Evolutionary conservation across 2,888 invertebrate genomes (phyloP).

Genomic region (Amphimallon solstitiale): DNA sequence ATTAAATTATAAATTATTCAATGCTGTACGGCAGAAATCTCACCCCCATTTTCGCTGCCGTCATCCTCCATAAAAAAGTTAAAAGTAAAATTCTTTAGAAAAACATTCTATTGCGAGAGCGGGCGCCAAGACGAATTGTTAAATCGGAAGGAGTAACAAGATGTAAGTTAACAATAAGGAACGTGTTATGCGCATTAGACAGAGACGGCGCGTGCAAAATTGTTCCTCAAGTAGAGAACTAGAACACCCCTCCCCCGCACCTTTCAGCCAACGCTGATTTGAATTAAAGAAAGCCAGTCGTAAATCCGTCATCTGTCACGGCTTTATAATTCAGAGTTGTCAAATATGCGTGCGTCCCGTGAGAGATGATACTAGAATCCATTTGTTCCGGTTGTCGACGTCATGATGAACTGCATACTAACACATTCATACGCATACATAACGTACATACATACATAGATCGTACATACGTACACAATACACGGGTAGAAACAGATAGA

Average conservation of each 20-base stretch:
- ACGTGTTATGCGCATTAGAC: constrained; percentile 16
- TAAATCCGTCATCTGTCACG: constrained; percentile 53
- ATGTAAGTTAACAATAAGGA: not conserved
- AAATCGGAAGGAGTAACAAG: not conserved
- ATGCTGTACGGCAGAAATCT: too few species aligned
- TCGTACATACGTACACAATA: not conserved
- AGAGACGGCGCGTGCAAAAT: not conserved
- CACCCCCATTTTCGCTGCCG: too few species aligned
- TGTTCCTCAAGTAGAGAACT: not conserved
- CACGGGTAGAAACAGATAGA: not conserved
- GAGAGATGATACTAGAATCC: constrained; percentile 53
- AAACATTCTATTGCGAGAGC: not conserved
- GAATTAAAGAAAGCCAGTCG: constrained; percentile 51
- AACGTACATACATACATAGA: constrained; percentile 4
- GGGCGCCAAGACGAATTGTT: not conserved
- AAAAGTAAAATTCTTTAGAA: too few species aligned
- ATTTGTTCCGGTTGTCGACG: constrained; percentile 59
- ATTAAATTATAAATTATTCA: too few species aligned
- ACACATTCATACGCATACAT: constrained; percentile 22
- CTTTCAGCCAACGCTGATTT: constrained; percentile 38
- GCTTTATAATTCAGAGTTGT: constrained; percentile 45
- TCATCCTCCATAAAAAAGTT: too few species aligned
- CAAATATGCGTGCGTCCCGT: constrained; percentile 56
- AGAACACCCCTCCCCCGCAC: not conserved
- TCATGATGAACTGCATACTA: constrained; percentile 53